Evolutionary conservation across 2,888 invertebrate genomes (phyloP).

Genomic region (Drosophila pseudotakahashii): DNA sequence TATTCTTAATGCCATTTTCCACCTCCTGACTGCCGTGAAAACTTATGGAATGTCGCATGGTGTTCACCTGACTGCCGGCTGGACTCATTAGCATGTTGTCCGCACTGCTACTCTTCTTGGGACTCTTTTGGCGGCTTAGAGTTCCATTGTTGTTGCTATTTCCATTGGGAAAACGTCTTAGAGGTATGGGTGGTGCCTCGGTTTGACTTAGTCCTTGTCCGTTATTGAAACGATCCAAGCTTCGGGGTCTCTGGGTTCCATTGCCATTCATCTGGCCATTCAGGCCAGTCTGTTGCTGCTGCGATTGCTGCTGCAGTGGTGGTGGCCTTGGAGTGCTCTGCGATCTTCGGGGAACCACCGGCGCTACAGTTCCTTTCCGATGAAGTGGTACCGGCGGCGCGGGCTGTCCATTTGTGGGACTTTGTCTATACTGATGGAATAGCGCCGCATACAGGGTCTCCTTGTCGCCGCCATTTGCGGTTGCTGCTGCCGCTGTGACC

Average conservation of each 20-base stretch:
- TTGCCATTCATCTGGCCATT: slow-evolving; percentile 62
- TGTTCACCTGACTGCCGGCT: slow-evolving; percentile 31
- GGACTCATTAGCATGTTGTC: slow-evolving; percentile 70
- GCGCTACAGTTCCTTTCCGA: slow-evolving; percentile 59
- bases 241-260: slow-evolving; percentile 79
- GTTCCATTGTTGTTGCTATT: slow-evolving; percentile 55
- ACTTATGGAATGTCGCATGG: slow-evolving; percentile 83
- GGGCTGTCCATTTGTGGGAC: slow-evolving; percentile 70
- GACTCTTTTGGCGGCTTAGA: slow-evolving; percentile 64
- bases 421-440: slow-evolving; percentile 82
- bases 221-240: slow-evolving; percentile 82
- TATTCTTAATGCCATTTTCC: slow-evolving; percentile 52
- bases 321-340: slow-evolving; percentile 83
- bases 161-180: slow-evolving; percentile 73
- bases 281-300: slow-evolving; percentile 40
- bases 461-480: slow-evolving; percentile 69
- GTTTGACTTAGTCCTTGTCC: slow-evolving; percentile 30
- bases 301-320: slow-evolving; percentile 44
- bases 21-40: slow-evolving; percentile 81
- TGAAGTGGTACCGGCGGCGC: slow-evolving; percentile 76
- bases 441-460: slow-evolving; percentile 82
- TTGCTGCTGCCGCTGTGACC: slow-evolving; percentile 59
- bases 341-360: slow-evolving; percentile 82
- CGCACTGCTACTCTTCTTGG: slow-evolving; percentile 80
- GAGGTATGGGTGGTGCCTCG: slow-evolving; percentile 81